A percentile compares a stretch with the other conserved stretches of the same genome.
Conservation (phyloP, 2,113 vertebrate genomes). For the Scophthalmus maximus region DNA sequence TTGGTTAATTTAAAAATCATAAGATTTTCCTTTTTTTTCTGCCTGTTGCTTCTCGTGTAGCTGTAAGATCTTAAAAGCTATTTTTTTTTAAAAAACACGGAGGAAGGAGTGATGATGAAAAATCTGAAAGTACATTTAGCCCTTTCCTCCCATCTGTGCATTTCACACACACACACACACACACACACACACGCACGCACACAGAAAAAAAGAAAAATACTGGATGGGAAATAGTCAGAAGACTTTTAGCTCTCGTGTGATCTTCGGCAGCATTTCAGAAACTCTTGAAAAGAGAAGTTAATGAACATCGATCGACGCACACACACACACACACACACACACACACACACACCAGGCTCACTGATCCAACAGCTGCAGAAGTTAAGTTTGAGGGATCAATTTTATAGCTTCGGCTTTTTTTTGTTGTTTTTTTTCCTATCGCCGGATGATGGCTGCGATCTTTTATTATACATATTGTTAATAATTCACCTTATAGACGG, state of each 20-base stretch:
- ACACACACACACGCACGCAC: background rate
- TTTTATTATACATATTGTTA: constrained; percentile 55
- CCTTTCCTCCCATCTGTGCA: constrained; percentile 48
- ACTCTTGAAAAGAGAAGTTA: constrained; percentile 80
- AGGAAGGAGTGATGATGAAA: constrained; percentile 47
- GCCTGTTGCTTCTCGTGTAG: constrained; percentile 48
- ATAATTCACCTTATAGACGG: constrained; percentile 35
- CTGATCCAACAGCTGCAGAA: constrained; percentile 76
- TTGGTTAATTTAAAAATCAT: constrained; percentile 6
- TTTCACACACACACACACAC: constrained; percentile 2
- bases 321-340: constrained; percentile 30
- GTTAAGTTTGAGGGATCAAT: constrained; percentile 78
- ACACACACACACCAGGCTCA: constrained; percentile 23
- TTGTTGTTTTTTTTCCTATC: too few species aligned
- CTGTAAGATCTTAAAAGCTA: constrained; percentile 14
- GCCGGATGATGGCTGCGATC: constrained; percentile 54
- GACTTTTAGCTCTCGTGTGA: constrained; percentile 76
- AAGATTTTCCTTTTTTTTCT: background rate
- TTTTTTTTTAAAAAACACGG: background rate
- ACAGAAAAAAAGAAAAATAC: constrained; percentile 16
- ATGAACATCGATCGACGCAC: constrained; percentile 76
- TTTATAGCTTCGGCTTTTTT: constrained; percentile 67
- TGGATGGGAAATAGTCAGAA: constrained; percentile 55
- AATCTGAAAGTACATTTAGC: constrained; percentile 51
- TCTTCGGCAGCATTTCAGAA: constrained; percentile 69